Evolutionary conservation across 2,888 invertebrate species (phyloP).

Genomic region (Nymphalis urticae): DNA sequence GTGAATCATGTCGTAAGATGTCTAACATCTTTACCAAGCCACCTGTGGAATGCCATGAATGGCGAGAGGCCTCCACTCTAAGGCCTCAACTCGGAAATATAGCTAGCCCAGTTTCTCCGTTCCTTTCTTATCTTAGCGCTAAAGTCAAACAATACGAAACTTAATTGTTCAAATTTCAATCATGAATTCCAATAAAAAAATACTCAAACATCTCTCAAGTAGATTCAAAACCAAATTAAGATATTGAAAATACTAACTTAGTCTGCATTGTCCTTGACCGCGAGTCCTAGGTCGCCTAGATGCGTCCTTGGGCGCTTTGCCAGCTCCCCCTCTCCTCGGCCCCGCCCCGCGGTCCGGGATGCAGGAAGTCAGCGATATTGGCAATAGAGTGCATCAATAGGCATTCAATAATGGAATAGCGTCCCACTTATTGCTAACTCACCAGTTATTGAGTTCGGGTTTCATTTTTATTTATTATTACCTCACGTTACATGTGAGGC

Average conservation of each 20-base stretch:
- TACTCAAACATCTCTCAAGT: too few species aligned
- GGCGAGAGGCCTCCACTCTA: slow-evolving; percentile 35
- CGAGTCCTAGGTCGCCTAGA: slow-evolving; percentile 65
- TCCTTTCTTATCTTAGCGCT: slow-evolving; percentile 27
- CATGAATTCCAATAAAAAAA: too few species aligned
- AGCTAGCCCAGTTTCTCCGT: slow-evolving; percentile 18
- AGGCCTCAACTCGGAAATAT: slow-evolving; percentile 29
- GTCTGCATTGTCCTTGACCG: slow-evolving; percentile 67
- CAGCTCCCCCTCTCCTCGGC: slow-evolving; percentile 47
- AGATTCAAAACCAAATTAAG: too few species aligned
- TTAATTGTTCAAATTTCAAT: too few species aligned
- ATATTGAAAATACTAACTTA: not conserved
- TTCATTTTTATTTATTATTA: slow-evolving; percentile 7
- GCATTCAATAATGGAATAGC: slow-evolving; percentile 48
- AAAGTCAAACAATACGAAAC: not conserved
- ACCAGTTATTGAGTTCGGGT: slow-evolving; percentile 3
- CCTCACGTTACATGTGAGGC: too few species aligned
- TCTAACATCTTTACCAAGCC: slow-evolving; percentile 38
- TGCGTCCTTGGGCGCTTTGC: slow-evolving; percentile 71
- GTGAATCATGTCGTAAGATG: slow-evolving; percentile 27
- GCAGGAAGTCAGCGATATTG: slow-evolving; percentile 65
- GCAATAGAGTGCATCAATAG: slow-evolving; percentile 50
- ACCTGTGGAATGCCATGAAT: slow-evolving; percentile 40
- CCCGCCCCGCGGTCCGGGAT: slow-evolving; percentile 44
- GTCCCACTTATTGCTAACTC: slow-evolving; percentile 42